Evolutionary conservation across 1,140 invertebrate species (phyloP).

Genomic region (Lucilia cuprina): DNA sequence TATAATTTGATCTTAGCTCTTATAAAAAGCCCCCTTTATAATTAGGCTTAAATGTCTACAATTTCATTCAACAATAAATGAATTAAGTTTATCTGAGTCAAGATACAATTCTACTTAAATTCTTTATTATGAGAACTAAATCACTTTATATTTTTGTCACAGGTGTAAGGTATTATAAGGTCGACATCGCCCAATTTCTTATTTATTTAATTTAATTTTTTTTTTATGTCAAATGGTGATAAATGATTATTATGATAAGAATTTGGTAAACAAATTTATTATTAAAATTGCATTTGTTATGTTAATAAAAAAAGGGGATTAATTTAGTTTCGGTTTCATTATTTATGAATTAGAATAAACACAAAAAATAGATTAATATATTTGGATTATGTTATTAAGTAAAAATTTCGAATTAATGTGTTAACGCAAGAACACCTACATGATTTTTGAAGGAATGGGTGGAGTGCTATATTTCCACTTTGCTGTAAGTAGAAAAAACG

Average conservation of each 20-base stretch:
- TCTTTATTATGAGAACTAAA: too few relatives aligned
- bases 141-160: too few relatives aligned
- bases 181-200: too few relatives aligned
- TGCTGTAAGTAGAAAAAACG: neutral
- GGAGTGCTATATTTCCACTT: neutral
- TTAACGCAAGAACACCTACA: neutral
- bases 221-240: neutral
- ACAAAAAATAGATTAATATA: neutral
- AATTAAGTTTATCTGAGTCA: too few relatives aligned
- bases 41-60: too few relatives aligned
- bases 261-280: neutral
- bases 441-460: neutral
- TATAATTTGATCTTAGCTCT: too few relatives aligned
- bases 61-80: too few relatives aligned
- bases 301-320: neutral
- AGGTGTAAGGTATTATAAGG: too few relatives aligned
- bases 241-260: neutral
- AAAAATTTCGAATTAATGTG: neutral
- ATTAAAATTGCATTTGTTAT: neutral
- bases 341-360: neutral
- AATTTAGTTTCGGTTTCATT: neutral
- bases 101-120: too few relatives aligned
- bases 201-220: too few relatives aligned
- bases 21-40: too few relatives aligned
- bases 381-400: neutral